Evolutionary conservation across 2,797 vertebrate genomes (phyloP).

Genomic region (Onychomys torridus): DNA sequence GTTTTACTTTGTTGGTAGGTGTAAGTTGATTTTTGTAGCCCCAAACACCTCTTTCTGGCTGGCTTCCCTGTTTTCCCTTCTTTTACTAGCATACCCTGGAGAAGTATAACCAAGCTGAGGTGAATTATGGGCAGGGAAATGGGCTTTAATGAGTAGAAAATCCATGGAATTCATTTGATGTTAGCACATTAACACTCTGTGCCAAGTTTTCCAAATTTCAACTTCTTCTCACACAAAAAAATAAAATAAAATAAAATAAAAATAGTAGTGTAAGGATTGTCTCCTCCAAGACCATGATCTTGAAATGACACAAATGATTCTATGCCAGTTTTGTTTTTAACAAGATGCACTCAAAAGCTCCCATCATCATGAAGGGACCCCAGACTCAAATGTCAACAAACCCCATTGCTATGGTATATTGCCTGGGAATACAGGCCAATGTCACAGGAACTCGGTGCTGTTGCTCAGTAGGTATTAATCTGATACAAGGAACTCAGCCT

Average conservation of each 20-base stretch:
- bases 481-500: not conserved
- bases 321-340: not conserved
- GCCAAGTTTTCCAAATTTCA: slow-evolving; percentile 84
- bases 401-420: not conserved
- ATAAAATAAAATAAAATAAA: slow-evolving; percentile 30
- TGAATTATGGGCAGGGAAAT: slow-evolving; percentile 88
- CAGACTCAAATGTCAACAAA: slow-evolving; percentile 69
- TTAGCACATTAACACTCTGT: slow-evolving; percentile 89
- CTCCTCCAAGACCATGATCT: slow-evolving; percentile 71
- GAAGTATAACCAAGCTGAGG: slow-evolving; percentile 87
- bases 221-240: slow-evolving; percentile 80
- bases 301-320: slow-evolving; percentile 72
- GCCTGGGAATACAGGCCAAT: not conserved
- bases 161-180: slow-evolving; percentile 89
- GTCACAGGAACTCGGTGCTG: not conserved
- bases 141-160: slow-evolving; percentile 88
- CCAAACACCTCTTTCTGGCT: slow-evolving; percentile 88
- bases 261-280: slow-evolving; percentile 24
- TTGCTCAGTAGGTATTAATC: not conserved
- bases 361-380: slow-evolving; percentile 70
- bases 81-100: slow-evolving; percentile 89
- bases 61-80: slow-evolving; percentile 81
- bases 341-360: slow-evolving; percentile 63
- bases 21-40: slow-evolving; percentile 88
- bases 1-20: slow-evolving; percentile 88